These are phyloP conservation scores for Peromyscus californicus DNA, from an alignment of 2,113 vertebrate genomes.

Conservation along the genomic window DNA sequence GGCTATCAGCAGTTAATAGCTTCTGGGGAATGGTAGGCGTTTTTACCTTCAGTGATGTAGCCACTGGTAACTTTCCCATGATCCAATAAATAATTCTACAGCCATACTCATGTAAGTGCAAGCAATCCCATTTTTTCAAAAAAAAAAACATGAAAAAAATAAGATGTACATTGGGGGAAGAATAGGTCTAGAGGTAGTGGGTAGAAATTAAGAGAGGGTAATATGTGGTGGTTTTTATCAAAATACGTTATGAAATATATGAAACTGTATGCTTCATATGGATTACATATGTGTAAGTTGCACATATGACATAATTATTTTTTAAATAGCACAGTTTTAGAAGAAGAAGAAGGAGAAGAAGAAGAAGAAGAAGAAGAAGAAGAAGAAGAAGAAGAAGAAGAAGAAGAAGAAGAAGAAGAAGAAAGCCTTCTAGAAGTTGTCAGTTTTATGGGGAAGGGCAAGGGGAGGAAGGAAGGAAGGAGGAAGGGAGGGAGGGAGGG, in stretches of 20 bases:
- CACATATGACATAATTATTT: background rate
- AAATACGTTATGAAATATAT: background rate
- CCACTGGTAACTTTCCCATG: background rate
- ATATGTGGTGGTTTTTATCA: background rate
- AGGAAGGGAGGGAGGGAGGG: too few species aligned
- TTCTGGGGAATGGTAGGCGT: background rate
- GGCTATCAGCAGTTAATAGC: background rate
- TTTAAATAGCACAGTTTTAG: background rate
- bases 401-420: too few species aligned
- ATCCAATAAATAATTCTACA: background rate
- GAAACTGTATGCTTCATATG: background rate
- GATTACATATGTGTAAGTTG: background rate
- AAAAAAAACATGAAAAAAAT: background rate
- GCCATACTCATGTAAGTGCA: background rate
- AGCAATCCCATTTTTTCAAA: background rate
- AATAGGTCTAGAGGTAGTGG: background rate
- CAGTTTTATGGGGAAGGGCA: background rate
- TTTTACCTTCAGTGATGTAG: background rate
- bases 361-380: too few species aligned
- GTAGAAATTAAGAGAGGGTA: background rate
- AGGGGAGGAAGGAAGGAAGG: background rate
- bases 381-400: too few species aligned
- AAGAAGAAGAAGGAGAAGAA: background rate
- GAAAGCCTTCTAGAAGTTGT: background rate
- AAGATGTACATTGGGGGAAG: background rate